Evolutionary conservation across 2,888 invertebrate species (phyloP).

Genomic region (Brachylomia viminalis): DNA sequence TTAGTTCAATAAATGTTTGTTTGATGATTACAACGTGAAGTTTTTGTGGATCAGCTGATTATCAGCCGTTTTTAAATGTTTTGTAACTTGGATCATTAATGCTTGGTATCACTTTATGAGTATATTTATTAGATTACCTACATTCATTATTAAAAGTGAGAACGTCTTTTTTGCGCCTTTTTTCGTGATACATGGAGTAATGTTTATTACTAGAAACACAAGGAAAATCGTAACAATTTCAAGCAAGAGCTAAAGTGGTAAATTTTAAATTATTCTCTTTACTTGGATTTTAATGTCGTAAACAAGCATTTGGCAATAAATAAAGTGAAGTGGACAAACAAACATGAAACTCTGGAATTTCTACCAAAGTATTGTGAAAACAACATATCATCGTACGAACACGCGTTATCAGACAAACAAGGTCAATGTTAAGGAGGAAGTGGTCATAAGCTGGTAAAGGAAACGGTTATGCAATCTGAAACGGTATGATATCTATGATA

Average conservation of each 20-base stretch:
- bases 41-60: conserved; percentile 23
- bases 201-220: not conserved
- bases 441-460: conserved; percentile 38
- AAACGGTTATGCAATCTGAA: conserved; percentile 60
- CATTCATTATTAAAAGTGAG: not conserved
- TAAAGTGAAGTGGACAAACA: conserved; percentile 24
- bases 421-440: conserved; percentile 66
- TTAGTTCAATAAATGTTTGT: conserved; percentile 36
- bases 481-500: conserved; percentile 37
- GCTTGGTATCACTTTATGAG: not conserved
- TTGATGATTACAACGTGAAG: conserved; percentile 23
- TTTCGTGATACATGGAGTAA: not conserved
- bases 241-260: not conserved
- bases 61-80: not conserved
- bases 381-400: conserved; percentile 6
- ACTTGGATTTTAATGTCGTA: not conserved
- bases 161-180: not conserved
- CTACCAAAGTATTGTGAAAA: conserved; percentile 17
- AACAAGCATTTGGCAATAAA: conserved; percentile 18
- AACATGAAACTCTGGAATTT: conserved; percentile 6
- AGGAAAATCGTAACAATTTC: not conserved
- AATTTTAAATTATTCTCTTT: not conserved
- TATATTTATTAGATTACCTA: not conserved
- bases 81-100: not conserved
- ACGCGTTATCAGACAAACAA: conserved; percentile 47